phyloP scores from a whole-genome alignment of 1,140 invertebrate species.

The Zaprionus nigranus region DNA sequence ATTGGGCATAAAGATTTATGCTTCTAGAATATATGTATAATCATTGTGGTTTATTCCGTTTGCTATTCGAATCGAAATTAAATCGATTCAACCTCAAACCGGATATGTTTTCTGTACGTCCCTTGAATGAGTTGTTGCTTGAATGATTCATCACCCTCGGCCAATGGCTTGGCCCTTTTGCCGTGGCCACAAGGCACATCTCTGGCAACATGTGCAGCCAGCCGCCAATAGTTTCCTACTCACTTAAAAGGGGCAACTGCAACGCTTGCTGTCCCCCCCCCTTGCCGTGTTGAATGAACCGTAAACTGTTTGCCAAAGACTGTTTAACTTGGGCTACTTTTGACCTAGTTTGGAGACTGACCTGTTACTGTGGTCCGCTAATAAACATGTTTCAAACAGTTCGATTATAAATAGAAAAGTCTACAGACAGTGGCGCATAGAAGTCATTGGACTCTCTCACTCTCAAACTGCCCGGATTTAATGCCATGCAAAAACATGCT shows the following conservation, averaged over 20 bases:
- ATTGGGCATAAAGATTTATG: not conserved
- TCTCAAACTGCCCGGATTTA: not conserved
- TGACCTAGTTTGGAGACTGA: conserved; percentile 62
- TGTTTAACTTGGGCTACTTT: conserved; percentile 41
- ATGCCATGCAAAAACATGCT: conserved; percentile 42
- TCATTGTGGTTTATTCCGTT: not conserved
- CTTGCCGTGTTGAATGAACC: conserved; percentile 62
- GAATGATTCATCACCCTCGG: conserved; percentile 34
- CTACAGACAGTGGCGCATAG: not conserved
- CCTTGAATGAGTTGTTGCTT: conserved; percentile 36
- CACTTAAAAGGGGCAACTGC: no score
- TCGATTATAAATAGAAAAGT: conserved; percentile 18
- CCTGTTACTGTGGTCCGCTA: not conserved
- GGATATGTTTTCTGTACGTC: conserved; percentile 18
- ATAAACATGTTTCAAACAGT: not conserved
- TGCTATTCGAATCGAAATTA: conserved; percentile 33
- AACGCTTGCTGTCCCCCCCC: conserved; percentile 15
- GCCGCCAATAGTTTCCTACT: conserved; percentile 67
- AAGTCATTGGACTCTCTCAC: conserved; percentile 17
- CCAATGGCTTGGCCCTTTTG: not conserved
- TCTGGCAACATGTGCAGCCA: conserved; percentile 58
- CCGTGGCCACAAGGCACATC: not conserved
- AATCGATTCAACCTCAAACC: conserved; percentile 54
- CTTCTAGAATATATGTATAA: not conserved
- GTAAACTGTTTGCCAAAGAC: conserved; percentile 53